phyloP scores from a whole-genome alignment of 1,140 invertebrate species.

The Trichogramma pretiosum region DNA sequence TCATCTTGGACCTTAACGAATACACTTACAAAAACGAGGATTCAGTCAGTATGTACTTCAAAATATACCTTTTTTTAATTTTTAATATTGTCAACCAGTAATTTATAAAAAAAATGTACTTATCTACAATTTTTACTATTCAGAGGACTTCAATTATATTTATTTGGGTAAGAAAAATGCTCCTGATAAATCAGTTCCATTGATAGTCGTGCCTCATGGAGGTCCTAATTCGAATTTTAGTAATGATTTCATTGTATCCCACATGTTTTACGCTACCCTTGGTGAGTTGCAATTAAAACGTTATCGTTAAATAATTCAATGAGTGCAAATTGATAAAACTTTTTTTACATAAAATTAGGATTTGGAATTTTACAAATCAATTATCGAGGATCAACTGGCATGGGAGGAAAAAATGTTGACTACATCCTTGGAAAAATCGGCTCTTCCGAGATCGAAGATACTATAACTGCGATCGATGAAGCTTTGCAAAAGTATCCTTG shows the following conservation, averaged over 20 bases:
- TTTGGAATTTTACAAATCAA: constrained; percentile 74
- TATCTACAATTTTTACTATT: constrained; percentile 22
- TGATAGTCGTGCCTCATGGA: constrained; percentile 69
- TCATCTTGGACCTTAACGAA: constrained; percentile 31
- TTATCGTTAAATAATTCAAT: too few relatives aligned
- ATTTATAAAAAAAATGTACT: not conserved
- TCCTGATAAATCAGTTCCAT: constrained; percentile 42
- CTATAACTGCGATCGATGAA: constrained; percentile 53
- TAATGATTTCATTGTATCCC: constrained; percentile 54
- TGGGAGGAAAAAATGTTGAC: constrained; percentile 62
- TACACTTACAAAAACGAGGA: constrained; percentile 31
- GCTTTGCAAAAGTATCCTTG: constrained; percentile 46
- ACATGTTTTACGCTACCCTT: constrained; percentile 50
- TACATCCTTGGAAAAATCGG: constrained; percentile 70
- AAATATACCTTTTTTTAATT: not conserved
- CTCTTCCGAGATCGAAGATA: constrained; percentile 71
- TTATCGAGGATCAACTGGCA: constrained; percentile 78
- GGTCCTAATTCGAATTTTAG: constrained; percentile 65
- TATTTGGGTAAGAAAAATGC: constrained; percentile 50
- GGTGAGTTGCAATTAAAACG: too few relatives aligned
- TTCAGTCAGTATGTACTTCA: constrained; percentile 30
- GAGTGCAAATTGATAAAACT: too few relatives aligned
- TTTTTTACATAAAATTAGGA: constrained; percentile 46
- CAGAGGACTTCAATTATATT: constrained; percentile 53
- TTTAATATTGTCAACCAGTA: too few relatives aligned